Percentiles rank a stretch among this genome's conserved stretches.
Conservation (phyloP, 1,140 invertebrate species). For the Drosophila chauvacae region DNA sequence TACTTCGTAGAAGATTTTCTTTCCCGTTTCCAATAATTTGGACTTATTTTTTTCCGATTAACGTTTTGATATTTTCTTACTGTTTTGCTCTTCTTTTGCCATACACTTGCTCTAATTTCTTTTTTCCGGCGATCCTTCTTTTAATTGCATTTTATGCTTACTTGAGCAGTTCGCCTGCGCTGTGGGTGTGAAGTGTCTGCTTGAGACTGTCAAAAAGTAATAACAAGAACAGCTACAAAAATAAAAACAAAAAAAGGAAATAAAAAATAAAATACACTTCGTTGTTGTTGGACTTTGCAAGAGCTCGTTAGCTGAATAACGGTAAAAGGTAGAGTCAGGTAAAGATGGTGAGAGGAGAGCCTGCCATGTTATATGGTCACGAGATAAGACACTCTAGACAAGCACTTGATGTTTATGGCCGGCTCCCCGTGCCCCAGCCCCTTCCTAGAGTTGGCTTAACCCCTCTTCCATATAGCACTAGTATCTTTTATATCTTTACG, state of each 20-base stretch:
- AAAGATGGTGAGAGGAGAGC: constrained; percentile 17
- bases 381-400: constrained; percentile 72
- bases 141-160: constrained; percentile 54
- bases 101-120: constrained; percentile 57
- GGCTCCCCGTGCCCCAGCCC: neutral
- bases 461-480: constrained; percentile 6
- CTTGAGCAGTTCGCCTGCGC: constrained; percentile 31
- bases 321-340: constrained; percentile 15
- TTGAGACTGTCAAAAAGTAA: constrained; percentile 57
- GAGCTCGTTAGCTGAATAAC: constrained; percentile 64
- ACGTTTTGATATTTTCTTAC: neutral
- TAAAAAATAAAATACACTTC: constrained; percentile 17
- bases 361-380: constrained; percentile 67
- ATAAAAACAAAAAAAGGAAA: constrained; percentile 21
- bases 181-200: constrained; percentile 39
- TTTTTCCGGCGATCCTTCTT: constrained; percentile 16
- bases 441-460: neutral
- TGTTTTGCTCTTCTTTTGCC: neutral
- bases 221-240: constrained; percentile 11
- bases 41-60: constrained; percentile 9
- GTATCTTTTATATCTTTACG: constrained; percentile 36
- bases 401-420: constrained; percentile 66
- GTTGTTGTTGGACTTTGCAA: constrained; percentile 31
- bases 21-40: neutral
- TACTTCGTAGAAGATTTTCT: neutral